A percentile compares a stretch with the other conserved stretches of the same genome.
These are phyloP conservation scores for Molossus alvarezi DNA, from an alignment of 2,797 vertebrate genomes.

Conservation along the genomic window DNA sequence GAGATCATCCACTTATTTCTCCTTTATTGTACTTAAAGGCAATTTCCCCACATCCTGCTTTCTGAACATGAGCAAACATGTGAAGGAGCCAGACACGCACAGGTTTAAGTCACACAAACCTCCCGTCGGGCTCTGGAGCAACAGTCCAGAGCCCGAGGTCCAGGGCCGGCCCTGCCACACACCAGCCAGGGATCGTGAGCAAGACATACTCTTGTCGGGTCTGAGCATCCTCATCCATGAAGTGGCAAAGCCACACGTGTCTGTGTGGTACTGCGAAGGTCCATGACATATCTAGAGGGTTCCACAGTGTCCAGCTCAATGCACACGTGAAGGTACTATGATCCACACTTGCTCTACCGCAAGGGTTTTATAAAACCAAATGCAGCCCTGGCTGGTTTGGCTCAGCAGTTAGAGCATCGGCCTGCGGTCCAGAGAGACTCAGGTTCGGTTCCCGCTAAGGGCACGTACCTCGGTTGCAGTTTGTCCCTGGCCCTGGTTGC, in stretches of 20 bases:
- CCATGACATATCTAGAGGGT: not conserved
- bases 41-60: conserved; percentile 82
- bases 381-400: not conserved
- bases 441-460: too few relatives aligned
- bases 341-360: not conserved
- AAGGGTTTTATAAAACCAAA: conserved; percentile 44
- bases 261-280: not conserved
- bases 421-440: too few relatives aligned
- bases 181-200: not conserved
- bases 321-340: not conserved
- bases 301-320: not conserved
- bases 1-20: conserved; percentile 77
- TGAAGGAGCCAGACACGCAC: conserved; percentile 44
- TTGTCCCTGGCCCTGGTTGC: too few relatives aligned
- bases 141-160: not conserved
- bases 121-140: not conserved
- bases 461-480: too few relatives aligned
- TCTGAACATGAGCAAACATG: conserved; percentile 83
- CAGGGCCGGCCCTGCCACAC: not conserved
- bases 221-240: not conserved
- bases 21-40: conserved; percentile 75
- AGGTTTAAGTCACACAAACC: conserved; percentile 71
- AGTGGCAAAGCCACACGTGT: not conserved
- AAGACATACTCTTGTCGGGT: not conserved
- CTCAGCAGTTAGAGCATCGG: too few relatives aligned